Base-by-base conservation (phyloP, 2,797 vertebrate genomes). In the Sebastes diploproa region DNA sequence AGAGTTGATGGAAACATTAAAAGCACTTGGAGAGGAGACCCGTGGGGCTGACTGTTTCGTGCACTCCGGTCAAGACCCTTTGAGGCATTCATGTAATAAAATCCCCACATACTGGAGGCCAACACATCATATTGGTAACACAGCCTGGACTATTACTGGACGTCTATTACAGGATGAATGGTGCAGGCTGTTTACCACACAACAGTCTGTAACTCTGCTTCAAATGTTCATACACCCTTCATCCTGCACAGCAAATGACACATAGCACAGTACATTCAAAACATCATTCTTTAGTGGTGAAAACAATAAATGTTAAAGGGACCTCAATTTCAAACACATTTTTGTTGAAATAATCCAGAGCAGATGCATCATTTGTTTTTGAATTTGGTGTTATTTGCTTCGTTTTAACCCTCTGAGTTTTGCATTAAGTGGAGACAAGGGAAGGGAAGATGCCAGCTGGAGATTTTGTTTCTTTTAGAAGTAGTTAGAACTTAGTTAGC, bases 301-400 rank as follows among this genome's bases (percentile, higher is more conserved):
- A 93, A 93, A 94, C 93, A 95, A 92, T 95, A 95, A 94, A 95
- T 64, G 96, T 95, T 96, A 96, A 96, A 96, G 96, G 96, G 96
- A 96, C 96, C 91, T 93, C 89, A 32, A 67, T 66, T 62, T 36
- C 25, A 73, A 80, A 71, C 73, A 75, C 71, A 60, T 75, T 81
- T 83, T 14, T 38, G 22, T 27, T 79, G 72, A 63, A 73, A 80
- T 70, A 69, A 86, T 80, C 78, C 79, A 80, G 66, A 82, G 82
- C 55, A 74, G 72, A 30, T 72, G 59, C 7, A 8, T 59, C 16
- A 18, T 32, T 34, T 63, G 38, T 70, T 65, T 75, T 55, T 72
- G 46, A 92, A 92, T 92, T 93, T 89, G 81, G 86, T 42, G 50
- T 83, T 88, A 80, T 72, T 88, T 74, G 71, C 72, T 86, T 84